Evolutionary conservation across 2,797 vertebrate genomes (phyloP), one percentile per base, ranked within the genome.

Genomic region (Anabas testudineus): DNA sequence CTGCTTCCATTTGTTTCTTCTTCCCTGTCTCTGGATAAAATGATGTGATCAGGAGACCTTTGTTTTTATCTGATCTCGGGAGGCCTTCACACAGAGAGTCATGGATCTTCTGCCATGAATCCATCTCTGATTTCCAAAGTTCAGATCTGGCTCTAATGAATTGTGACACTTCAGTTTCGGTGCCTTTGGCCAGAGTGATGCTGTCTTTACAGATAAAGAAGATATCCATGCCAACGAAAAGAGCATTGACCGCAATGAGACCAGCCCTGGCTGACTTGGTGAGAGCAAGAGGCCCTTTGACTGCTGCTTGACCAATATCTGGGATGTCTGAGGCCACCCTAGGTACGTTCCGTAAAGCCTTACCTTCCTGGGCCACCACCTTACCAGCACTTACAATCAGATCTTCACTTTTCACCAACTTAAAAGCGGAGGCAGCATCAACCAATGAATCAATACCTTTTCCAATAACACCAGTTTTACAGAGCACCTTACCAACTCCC

Each of bases 131-230:
- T 22, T 42, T 12, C 93, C 91, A 93, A 0, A 94, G 81, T 18
- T n/a, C 28, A 21, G 80, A 63, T 80, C 92, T 90, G 78, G 90
- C 87, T 75, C 88, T 80, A 67, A 94, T 87, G 52, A 91, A 77
- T 69, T 87, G 62, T 3, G 93, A 91, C 1, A 63, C 0, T 3
- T 91, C 62, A 6, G 80, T 87, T 73, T 93, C 74, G 16, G 67
- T 89, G 19, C 92, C 92, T 82, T 85, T 90, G 57, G 87, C 71
- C 79, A 94, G 77, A 83, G 82, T 80, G 1, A 93, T 65, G 61
- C 93, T 86, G 67, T 93, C 88, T 76, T 89, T 92, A n/a, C 87
- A 88, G 82, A 94, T 94, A 70, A 87, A 85, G 61, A 93, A 53
- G 12, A 93, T 39, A 13, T 94, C 92, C 59, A 93, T 30, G 16